Conservation (phyloP, 2,797 vertebrate genomes). For the Hybognathus amarus region DNA sequence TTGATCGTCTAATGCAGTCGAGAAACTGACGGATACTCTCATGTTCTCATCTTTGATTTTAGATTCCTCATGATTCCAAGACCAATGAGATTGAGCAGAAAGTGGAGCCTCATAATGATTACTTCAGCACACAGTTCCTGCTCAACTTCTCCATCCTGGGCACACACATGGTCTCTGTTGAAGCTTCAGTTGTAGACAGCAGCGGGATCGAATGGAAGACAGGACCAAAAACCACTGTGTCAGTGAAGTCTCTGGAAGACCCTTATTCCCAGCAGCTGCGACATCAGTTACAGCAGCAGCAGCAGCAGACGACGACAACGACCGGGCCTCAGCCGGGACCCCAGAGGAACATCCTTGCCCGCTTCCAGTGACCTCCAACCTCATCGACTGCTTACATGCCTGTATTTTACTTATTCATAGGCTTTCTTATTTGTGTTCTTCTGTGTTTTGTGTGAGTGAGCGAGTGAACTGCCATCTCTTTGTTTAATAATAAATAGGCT, state of each 20-base stretch:
- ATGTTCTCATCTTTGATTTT: constrained; percentile 25
- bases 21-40: not conserved
- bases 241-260: constrained; percentile 95
- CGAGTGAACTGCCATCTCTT: not conserved
- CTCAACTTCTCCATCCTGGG: constrained; percentile 92
- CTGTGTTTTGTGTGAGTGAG: not conserved
- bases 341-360: constrained; percentile 84
- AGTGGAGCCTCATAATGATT: constrained; percentile 97
- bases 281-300: constrained; percentile 89
- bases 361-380: constrained; percentile 76
- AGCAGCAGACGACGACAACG: constrained; percentile 63
- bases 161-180: constrained; percentile 91
- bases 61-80: constrained; percentile 89
- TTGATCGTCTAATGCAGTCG: not conserved
- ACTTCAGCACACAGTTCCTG: constrained; percentile 98
- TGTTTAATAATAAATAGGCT: not conserved
- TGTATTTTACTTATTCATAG: not conserved
- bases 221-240: constrained; percentile 90
- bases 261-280: constrained; percentile 95
- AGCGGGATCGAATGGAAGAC: constrained; percentile 95
- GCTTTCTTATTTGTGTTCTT: not conserved
- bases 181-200: constrained; percentile 94
- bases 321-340: constrained; percentile 72
- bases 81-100: constrained; percentile 96
- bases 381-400: not conserved